Base-by-base conservation (phyloP, 2,797 vertebrate species). In the Thamnophis elegans region DNA sequence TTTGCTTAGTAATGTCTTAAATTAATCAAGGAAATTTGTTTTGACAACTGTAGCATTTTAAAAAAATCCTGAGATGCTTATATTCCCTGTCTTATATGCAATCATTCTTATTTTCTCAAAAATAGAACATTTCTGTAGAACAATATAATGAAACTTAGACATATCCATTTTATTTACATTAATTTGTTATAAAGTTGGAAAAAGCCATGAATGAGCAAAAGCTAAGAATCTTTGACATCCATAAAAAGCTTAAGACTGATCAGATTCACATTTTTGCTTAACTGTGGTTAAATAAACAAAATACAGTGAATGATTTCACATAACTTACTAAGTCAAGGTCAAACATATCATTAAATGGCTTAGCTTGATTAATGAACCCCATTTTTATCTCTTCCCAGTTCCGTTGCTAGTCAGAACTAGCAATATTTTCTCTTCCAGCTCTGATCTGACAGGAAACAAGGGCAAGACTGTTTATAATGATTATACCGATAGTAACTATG, bases 11-110 rank as follows among this genome's bases (percentile, higher is more conserved):
- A 26, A 53, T 47, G 47, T 87, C 93, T 89, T 36, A 0, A 91
- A 0, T 89, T n/a, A 12, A 58, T 58, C n/a, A 89, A 11, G 59
- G 20, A 12, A 7, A 22, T 3, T 42, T 42, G 2, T 42, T 42
- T 5, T 78, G 86, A 93, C 28, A 12, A 5, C 22, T 93, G n/a
- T 51, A 65, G n/a, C 94, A 91, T 16, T 85, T 87, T 87, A 25
- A 47, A 88, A 56, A 56, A 82, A 12, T 5, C 5, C 25, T 2
- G 36, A 56, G 0, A 0, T 62, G 1, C 5, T 20, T 16, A 78
- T 91, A 90, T 92, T 92, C 92, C 26, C 94, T 87, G 89, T 89
- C n/a, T 92, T 78, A 54, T 89, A 89, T 91, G 18, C 73, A 94
- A 92, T 26, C 56, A 5, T 78, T 93, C 94, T 91, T 94, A 42